These are phyloP conservation scores for Corythornis cristatus DNA, from an alignment of 2,113 vertebrate species.

Conservation along the genomic window DNA sequence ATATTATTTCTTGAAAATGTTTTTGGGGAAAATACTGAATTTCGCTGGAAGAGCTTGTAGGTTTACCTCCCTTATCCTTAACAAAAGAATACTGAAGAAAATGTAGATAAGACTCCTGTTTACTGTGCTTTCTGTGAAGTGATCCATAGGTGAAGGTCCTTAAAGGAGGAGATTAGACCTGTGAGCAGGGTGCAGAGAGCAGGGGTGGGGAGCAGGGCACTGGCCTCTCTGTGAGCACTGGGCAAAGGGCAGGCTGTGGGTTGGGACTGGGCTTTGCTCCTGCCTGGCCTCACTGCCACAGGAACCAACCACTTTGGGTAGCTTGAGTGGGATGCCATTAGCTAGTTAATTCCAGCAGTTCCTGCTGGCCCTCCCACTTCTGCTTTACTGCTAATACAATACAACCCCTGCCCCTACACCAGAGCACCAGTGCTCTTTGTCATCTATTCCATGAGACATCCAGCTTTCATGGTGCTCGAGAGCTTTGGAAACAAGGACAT, in stretches of 20 bases:
- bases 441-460: background rate
- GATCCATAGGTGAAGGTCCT: background rate
- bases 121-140: background rate
- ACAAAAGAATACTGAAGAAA: background rate
- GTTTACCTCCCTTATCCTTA: background rate
- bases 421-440: background rate
- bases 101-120: background rate
- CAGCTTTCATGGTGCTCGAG: background rate
- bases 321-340: background rate
- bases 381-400: background rate
- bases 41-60: background rate
- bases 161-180: background rate
- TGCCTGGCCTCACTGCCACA: background rate
- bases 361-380: background rate
- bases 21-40: background rate
- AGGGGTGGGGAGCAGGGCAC: background rate
- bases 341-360: background rate
- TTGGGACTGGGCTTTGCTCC: background rate
- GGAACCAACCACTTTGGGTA: accelerated
- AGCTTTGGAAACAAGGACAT: background rate
- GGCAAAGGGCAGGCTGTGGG: accelerated
- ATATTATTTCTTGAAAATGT: background rate
- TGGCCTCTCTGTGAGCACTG: background rate
- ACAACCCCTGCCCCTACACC: background rate
- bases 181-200: background rate